Conservation (phyloP, 2,113 vertebrate species). For the Isurus oxyrinchus region DNA sequence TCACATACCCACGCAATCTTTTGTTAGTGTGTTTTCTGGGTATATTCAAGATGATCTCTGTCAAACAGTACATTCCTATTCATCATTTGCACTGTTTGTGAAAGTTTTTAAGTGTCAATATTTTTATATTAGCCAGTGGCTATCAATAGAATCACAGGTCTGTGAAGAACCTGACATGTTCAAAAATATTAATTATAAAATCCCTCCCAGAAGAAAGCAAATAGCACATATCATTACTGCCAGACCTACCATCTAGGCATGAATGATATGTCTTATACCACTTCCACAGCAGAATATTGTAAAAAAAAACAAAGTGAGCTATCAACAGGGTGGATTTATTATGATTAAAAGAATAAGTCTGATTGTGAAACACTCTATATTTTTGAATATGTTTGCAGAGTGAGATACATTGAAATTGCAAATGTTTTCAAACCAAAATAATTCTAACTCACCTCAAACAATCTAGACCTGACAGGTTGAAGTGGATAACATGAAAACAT, state of each 20-base stretch:
- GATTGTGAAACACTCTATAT: not conserved
- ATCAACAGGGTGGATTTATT: not conserved
- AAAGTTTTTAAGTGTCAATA: not conserved
- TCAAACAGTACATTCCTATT: too few species aligned
- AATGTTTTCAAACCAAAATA: not conserved
- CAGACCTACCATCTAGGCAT: not conserved
- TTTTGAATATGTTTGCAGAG: not conserved
- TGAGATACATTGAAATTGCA: not conserved
- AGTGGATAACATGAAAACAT: conserved; percentile 8
- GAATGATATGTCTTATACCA: not conserved
- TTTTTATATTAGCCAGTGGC: not conserved
- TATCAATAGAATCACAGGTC: not conserved
- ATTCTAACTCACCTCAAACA: not conserved
- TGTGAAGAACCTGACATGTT: not conserved
- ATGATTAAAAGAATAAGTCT: not conserved
- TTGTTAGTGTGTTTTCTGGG: too few species aligned
- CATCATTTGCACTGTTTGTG: not conserved
- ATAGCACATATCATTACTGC: not conserved
- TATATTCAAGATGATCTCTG: too few species aligned
- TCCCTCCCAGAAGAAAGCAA: not conserved
- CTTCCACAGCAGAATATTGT: not conserved
- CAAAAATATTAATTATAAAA: not conserved
- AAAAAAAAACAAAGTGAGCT: not conserved
- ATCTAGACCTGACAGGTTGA: not conserved
- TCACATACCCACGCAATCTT: too few species aligned